Evolutionary conservation across 2,888 invertebrate genomes (phyloP).

Genomic region (Sminthurinus aureus): DNA sequence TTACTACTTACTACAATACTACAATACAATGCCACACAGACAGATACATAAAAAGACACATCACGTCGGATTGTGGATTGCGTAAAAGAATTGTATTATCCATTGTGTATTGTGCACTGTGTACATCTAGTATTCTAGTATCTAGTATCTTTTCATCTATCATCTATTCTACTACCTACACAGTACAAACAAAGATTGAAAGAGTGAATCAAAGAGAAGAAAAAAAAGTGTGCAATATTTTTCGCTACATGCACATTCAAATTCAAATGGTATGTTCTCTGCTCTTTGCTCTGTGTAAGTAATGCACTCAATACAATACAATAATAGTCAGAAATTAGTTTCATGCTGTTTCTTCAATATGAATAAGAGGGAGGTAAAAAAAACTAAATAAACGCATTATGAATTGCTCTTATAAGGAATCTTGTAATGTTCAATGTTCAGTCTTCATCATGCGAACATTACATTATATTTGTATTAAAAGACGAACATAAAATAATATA

Average conservation of each 20-base stretch:
- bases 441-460: too few species aligned
- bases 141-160: neutral
- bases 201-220: neutral
- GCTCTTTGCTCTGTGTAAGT: neutral
- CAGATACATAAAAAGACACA: neutral
- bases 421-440: too few species aligned
- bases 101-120: too few species aligned
- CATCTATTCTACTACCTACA: neutral
- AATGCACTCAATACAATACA: neutral
- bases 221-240: neutral
- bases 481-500: neutral
- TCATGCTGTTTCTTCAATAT: neutral
- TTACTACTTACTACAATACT: neutral
- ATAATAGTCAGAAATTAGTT: neutral
- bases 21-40: neutral
- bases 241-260: conserved; percentile 4
- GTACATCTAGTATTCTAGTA: neutral
- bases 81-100: too few species aligned
- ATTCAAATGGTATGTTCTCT: neutral
- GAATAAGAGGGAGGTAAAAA: neutral
- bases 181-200: neutral
- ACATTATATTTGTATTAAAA: too few species aligned
- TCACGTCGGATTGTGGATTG: neutral
- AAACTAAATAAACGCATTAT: neutral
- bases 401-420: neutral